Conservation (phyloP, 2,113 vertebrate species). For the Cygnus buccinator region DNA sequence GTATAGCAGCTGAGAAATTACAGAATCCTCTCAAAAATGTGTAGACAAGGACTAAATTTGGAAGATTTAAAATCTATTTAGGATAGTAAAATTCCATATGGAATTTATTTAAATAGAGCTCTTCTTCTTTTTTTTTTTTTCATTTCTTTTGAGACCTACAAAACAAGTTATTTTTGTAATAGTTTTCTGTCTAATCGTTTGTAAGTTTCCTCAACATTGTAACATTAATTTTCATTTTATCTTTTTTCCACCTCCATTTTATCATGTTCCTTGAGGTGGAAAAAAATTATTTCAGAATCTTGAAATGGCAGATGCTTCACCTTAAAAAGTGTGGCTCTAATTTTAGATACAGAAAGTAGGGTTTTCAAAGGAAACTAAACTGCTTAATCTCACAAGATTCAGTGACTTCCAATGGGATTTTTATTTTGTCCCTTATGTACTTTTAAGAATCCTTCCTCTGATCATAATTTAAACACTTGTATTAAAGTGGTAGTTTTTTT, state of each 20-base stretch:
- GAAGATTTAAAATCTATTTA: background rate
- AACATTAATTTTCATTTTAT: background rate
- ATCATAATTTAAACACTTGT: background rate
- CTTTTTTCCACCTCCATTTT: background rate
- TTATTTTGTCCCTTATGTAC: background rate
- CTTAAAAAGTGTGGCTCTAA: background rate
- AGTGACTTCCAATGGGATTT: background rate
- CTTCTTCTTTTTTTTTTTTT: too few species aligned
- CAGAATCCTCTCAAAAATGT: background rate
- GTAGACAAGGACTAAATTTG: background rate
- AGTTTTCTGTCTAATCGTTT: background rate
- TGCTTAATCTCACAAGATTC: background rate
- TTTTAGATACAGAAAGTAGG: background rate
- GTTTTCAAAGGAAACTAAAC: constrained; percentile 11
- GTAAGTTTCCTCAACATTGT: background rate
- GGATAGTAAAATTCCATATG: background rate
- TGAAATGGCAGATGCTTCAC: background rate
- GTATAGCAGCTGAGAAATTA: background rate
- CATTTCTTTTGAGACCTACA: background rate
- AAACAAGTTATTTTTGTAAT: background rate
- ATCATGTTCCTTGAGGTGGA: background rate
- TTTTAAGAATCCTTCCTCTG: background rate
- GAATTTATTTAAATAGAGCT: background rate
- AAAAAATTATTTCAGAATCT: background rate
- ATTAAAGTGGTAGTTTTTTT: constrained; percentile 4